phyloP scores from a whole-genome alignment of 2,113 vertebrate species.

The Oreotrochilus melanogaster region DNA sequence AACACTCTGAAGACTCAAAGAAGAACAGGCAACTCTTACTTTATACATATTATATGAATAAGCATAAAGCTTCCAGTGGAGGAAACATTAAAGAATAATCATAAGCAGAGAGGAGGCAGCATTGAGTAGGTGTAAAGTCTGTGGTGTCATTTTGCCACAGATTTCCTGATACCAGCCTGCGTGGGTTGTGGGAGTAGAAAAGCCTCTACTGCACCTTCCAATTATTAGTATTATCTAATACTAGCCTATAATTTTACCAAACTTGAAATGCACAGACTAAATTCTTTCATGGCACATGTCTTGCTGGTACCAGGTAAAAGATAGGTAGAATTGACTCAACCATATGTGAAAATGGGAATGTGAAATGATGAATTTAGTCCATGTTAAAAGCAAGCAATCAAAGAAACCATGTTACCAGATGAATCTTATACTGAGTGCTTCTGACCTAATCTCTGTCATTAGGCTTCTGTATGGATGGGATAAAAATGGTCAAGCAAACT shows the following conservation, averaged over 20 bases:
- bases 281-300: background rate
- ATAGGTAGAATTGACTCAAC: background rate
- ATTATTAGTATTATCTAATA: too few species aligned
- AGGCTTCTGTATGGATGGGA: rapidly evolving
- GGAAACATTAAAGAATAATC: background rate
- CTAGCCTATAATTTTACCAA: background rate
- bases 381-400: background rate
- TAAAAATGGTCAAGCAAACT: background rate
- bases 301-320: background rate
- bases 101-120: background rate
- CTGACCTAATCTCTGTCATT: background rate
- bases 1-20: background rate
- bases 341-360: background rate
- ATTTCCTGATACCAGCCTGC: background rate
- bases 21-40: background rate
- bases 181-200: background rate
- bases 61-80: background rate
- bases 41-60: background rate
- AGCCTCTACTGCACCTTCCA: background rate
- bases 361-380: background rate
- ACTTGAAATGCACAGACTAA: background rate
- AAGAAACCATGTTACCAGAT: background rate
- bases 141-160: background rate
- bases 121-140: background rate
- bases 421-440: background rate